A percentile compares a stretch with the other conserved stretches of the same genome.
phyloP scores from a whole-genome alignment of 2,797 vertebrate genomes.

The Atherinosoma microstoma region DNA sequence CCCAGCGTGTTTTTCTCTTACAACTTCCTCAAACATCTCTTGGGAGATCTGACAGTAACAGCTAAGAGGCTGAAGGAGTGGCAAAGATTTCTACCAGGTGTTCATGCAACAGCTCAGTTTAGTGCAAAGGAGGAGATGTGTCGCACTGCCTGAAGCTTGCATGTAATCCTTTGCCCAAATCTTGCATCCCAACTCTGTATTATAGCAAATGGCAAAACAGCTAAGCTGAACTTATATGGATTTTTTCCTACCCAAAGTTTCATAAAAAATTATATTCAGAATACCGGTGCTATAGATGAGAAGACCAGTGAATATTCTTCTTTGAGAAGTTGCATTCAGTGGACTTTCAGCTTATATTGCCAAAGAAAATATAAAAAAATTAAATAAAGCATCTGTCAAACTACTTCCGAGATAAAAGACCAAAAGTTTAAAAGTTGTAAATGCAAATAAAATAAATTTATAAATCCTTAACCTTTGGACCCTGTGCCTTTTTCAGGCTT shows the following conservation, averaged over 20 bases:
- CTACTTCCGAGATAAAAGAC: not conserved
- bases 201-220: no score
- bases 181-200: no score
- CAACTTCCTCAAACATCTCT: conserved; percentile 40
- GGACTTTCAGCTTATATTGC: not conserved
- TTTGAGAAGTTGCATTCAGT: not conserved
- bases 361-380: not conserved
- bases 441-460: no score
- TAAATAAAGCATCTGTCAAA: not conserved
- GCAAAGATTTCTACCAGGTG: conserved; percentile 12
- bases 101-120: conserved; percentile 8
- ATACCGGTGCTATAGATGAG: no score
- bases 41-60: conserved; percentile 21
- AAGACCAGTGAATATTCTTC: no score
- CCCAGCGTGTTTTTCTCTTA: not conserved
- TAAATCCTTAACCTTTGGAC: no score
- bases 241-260: no score
- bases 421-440: not conserved
- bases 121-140: not conserved
- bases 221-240: no score
- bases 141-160: no score
- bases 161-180: no score
- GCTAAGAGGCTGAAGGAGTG: conserved; percentile 6
- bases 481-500: no score
- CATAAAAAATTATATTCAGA: no score